Evolutionary conservation across 2,113 vertebrate genomes (phyloP), one percentile per base, ranked within the genome.

Genomic region (Myotis yumanensis): DNA sequence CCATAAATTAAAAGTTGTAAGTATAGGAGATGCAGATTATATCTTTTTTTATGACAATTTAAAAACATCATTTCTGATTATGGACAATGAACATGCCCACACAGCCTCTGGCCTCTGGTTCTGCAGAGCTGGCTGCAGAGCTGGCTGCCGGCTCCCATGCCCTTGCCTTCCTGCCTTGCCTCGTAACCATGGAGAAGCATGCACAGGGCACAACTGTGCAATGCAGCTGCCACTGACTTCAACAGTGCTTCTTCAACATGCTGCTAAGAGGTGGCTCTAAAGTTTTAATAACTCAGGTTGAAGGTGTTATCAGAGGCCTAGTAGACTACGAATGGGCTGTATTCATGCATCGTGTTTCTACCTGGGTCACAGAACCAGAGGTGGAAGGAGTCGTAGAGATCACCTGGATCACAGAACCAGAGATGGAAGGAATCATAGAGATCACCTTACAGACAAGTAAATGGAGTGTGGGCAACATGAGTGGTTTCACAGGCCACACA

Each of bases 61-160:
- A 73, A 57, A 54, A 48, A 64, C 9, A 23, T 14, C 48, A n/a
- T 64, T 82, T 79, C 54, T 79, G 51, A 64, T 73, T 12, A 2
- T 8, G 72, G 75, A 23, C 43, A 57, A 15, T 7, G 32, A 73
- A 7, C 17, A 1, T 54, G 16, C 43, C 64, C 3, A 23, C 37
- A 23, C 1, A 54, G 85, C 40, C 79, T 20, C 0, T 3, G 17
- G 68, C 51, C 62, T 69, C 43, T 1, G 59, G 54, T 18, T 72
- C 77, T 66, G 18, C 54, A 40, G 77, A 82, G 73, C 4, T 0
- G 1, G 9, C 77, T 66, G 18, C 54, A 40, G 77, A 82, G 73
- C 4, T 0, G 1, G 9, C n/a, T 10, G 20, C 9, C 69, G 22
- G 5, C 57, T 66, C 1, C 0, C 2, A 4, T 7, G 18, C 22